Conservation (phyloP, 2,888 invertebrate species). For the Phytoseiulus persimilis region DNA sequence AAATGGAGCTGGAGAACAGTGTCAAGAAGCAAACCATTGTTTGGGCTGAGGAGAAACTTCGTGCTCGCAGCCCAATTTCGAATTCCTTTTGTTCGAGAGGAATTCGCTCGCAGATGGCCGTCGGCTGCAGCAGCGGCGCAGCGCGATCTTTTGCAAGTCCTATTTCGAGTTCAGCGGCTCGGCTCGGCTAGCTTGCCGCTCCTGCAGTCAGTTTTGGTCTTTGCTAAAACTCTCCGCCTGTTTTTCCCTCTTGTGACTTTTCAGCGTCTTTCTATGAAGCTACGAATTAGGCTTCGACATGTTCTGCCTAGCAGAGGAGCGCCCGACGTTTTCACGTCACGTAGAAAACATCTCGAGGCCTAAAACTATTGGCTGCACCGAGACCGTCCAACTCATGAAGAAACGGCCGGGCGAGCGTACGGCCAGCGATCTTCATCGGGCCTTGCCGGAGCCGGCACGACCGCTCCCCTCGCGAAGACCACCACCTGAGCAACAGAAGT, state of each 20-base stretch:
- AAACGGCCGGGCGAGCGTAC: neutral
- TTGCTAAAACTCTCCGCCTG: neutral
- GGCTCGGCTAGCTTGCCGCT: neutral
- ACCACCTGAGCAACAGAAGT: neutral
- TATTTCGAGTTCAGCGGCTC: neutral
- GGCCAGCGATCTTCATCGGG: neutral
- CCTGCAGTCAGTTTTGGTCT: neutral
- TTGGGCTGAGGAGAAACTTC: neutral
- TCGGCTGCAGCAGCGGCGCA: neutral
- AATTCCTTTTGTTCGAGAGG: neutral
- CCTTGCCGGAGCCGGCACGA: neutral
- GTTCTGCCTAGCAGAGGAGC: neutral
- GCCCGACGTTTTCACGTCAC: neutral
- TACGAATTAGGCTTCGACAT: neutral
- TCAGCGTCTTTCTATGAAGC: neutral
- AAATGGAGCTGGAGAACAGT: neutral
- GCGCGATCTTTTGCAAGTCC: neutral
- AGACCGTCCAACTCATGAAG: neutral
- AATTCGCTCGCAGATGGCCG: neutral
- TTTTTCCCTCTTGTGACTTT: neutral
- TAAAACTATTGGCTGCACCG: neutral
- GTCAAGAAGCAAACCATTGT: neutral
- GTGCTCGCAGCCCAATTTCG: neutral
- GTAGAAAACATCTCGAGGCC: neutral
- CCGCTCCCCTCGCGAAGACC: neutral